Conservation (phyloP, 2,888 invertebrate genomes). For the Carcina quercana region DNA sequence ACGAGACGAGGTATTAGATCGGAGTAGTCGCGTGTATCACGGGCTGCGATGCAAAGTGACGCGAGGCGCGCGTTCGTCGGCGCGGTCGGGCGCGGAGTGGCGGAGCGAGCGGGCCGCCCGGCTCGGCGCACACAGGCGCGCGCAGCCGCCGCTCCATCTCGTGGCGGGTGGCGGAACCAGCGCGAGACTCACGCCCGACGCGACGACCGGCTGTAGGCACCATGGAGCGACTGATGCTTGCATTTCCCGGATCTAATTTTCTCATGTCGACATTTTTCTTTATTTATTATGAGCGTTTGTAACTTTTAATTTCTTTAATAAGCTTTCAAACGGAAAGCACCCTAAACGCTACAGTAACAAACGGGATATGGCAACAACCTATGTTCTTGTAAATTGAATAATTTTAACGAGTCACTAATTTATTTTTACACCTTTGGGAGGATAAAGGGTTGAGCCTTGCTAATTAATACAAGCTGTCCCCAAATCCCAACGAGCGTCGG, state of each 20-base stretch:
- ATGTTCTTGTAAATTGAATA: too few relatives aligned
- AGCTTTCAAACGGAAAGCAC: too few relatives aligned
- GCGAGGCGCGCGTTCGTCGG: slow-evolving; percentile 62
- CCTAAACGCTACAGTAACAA: too few relatives aligned
- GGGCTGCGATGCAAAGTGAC: slow-evolving; percentile 33
- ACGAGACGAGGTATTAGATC: slow-evolving; percentile 28
- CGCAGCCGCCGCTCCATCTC: slow-evolving; percentile 43
- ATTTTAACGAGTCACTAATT: too few relatives aligned
- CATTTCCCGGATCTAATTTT: too few relatives aligned
- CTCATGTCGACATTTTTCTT: too few relatives aligned
- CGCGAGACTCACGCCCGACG: slow-evolving; percentile 24
- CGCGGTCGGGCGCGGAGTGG: slow-evolving; percentile 72
- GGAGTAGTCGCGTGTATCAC: slow-evolving; percentile 34
- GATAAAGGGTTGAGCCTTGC: slow-evolving; percentile 4
- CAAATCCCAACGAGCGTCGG: not conserved
- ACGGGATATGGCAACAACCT: too few relatives aligned
- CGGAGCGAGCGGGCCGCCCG: slow-evolving; percentile 37
- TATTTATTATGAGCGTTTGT: too few relatives aligned
- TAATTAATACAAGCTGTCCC: slow-evolving; percentile 5
- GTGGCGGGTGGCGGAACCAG: slow-evolving; percentile 55
- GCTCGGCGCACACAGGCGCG: slow-evolving; percentile 65
- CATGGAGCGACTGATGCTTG: too few relatives aligned
- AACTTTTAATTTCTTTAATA: too few relatives aligned
- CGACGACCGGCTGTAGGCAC: slow-evolving; percentile 31
- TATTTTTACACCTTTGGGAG: too few relatives aligned